These are phyloP conservation scores for Fragum whitleyi DNA, from an alignment of 2,888 invertebrate species.

Conservation along the genomic window DNA sequence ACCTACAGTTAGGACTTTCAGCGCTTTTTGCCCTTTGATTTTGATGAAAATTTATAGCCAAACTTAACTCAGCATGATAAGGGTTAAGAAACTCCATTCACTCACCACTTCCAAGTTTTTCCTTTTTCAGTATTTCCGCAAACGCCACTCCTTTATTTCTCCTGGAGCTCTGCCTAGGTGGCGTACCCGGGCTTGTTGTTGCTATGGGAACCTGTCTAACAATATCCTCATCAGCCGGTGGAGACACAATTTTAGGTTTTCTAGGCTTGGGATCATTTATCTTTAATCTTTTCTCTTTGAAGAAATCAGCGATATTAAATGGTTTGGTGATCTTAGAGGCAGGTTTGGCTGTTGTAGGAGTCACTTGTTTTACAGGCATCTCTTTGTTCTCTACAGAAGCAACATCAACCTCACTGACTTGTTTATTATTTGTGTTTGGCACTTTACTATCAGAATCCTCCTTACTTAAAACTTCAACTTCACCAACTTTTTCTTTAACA, in stretches of 20 bases:
- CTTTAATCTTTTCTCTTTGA: conserved; percentile 54
- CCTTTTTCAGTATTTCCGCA: conserved; percentile 63
- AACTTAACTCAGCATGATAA: no score
- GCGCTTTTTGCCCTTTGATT: no score
- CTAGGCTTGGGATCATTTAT: conserved; percentile 57
- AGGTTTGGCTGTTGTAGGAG: background rate
- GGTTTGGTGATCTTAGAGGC: conserved; percentile 29
- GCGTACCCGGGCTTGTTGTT: conserved; percentile 2
- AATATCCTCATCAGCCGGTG: conserved; percentile 13
- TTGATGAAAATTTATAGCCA: no score
- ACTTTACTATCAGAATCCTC: background rate
- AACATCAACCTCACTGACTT: background rate
- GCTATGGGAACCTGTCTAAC: conserved; percentile 31
- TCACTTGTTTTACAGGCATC: background rate
- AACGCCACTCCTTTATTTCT: conserved; percentile 57
- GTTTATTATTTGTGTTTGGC: background rate
- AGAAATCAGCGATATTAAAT: conserved; percentile 52
- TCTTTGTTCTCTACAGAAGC: background rate
- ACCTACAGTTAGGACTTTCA: no score
- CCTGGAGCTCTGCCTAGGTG: conserved; percentile 26
- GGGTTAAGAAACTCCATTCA: background rate
- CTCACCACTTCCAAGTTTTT: conserved; percentile 65
- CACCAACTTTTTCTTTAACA: background rate
- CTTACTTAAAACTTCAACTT: background rate
- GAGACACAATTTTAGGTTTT: conserved; percentile 29